Percentiles rank a stretch among this genome's conserved stretches.
Conservation (phyloP, 2,888 invertebrate species). For the Polyommatus iphigenia region DNA sequence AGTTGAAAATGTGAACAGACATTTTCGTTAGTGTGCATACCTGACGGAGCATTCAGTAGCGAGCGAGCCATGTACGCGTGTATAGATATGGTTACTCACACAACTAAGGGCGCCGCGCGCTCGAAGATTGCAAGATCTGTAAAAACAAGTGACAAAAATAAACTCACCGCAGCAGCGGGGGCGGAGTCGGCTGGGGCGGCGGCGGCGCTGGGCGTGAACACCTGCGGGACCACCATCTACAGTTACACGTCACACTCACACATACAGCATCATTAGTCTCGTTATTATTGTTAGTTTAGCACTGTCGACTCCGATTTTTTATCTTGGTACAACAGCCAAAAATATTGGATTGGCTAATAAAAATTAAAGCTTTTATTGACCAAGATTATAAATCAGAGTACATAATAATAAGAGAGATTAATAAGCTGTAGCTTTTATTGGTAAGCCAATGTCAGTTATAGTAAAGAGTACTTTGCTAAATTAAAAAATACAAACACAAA, state of each 20-base stretch:
- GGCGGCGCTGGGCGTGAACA: conserved; percentile 67
- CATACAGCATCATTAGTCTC: conserved; percentile 8
- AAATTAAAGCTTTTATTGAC: neutral
- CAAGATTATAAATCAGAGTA: conserved; percentile 2
- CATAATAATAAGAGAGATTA: conserved; percentile 12
- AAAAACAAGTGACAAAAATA: neutral
- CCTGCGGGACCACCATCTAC: conserved; percentile 49
- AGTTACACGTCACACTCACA: conserved; percentile 25
- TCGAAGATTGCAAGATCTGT: no score
- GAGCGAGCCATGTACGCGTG: no score
- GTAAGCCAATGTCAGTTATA: neutral
- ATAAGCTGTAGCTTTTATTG: conserved; percentile 18
- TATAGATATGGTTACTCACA: no score
- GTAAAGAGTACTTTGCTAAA: neutral
- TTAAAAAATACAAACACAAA: neutral
- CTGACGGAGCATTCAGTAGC: no score
- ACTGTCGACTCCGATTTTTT: neutral
- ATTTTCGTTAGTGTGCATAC: no score
- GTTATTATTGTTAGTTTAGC: neutral
- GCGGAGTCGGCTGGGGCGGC: conserved; percentile 43
- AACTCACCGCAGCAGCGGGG: conserved; percentile 28
- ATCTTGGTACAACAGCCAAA: neutral
- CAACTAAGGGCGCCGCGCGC: no score
- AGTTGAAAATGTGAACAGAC: no score
- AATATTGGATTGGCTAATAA: neutral